Percentiles rank a stretch among this genome's conserved stretches.
Conservation (phyloP, 2,888 invertebrate genomes). For the Pyrochroa serraticornis region DNA sequence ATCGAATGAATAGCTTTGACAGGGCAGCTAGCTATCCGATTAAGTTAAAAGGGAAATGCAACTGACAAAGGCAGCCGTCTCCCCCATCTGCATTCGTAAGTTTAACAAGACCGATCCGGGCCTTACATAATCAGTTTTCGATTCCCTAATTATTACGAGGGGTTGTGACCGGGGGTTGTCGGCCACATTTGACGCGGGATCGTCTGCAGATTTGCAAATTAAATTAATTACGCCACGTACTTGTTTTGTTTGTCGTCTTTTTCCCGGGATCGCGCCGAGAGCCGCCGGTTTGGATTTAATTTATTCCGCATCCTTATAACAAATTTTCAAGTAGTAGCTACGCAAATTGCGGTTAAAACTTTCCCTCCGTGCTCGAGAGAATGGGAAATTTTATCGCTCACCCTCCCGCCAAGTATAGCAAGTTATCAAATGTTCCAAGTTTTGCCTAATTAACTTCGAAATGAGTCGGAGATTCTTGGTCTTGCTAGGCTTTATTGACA, state of each 20-base stretch:
- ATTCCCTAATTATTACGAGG: conserved; percentile 45
- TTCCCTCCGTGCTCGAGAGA: conserved; percentile 42
- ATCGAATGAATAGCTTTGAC: conserved; percentile 45
- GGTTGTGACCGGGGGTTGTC: not conserved
- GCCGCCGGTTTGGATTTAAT: conserved; percentile 40
- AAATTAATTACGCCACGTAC: conserved; percentile 6
- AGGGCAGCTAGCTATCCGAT: conserved; percentile 43
- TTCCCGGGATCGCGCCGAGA: not conserved
- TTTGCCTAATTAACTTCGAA: conserved; percentile 55
- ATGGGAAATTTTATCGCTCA: conserved; percentile 50
- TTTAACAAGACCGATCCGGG: conserved; percentile 41
- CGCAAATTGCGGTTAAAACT: conserved; percentile 55
- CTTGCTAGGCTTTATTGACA: conserved; percentile 32
- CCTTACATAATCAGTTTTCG: conserved; percentile 47
- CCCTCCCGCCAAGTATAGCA: conserved; percentile 45
- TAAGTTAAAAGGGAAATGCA: conserved; percentile 45
- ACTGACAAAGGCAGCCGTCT: conserved; percentile 45
- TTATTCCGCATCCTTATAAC: conserved; percentile 53
- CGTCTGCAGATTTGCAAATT: conserved; percentile 13
- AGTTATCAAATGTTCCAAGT: conserved; percentile 54
- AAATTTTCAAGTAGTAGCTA: conserved; percentile 52
- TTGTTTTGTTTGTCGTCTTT: conserved; percentile 19
- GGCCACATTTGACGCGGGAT: conserved; percentile 3
- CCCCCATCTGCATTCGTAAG: conserved; percentile 48
- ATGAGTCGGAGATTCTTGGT: conserved; percentile 48